These are phyloP conservation scores for Thymelicus acteon DNA, from an alignment of 2,888 invertebrate species.

Conservation along the genomic window DNA sequence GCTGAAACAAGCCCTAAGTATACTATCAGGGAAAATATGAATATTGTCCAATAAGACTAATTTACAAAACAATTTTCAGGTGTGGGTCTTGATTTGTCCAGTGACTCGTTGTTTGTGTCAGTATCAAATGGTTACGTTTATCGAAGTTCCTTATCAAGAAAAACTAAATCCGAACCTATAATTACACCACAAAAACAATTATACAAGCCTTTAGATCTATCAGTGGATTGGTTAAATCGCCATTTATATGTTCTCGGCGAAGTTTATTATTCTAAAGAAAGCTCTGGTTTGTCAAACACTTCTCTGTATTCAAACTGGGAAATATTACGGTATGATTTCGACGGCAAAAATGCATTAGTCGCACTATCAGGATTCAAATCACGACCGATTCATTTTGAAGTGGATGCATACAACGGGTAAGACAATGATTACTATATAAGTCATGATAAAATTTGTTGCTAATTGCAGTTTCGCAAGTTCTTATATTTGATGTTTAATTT, in stretches of 20 bases:
- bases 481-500: slow-evolving; percentile 38
- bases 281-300: slow-evolving; percentile 54
- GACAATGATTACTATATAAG: slow-evolving; percentile 43
- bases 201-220: slow-evolving; percentile 88
- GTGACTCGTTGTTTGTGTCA: slow-evolving; percentile 90
- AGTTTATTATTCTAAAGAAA: slow-evolving; percentile 79
- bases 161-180: slow-evolving; percentile 75
- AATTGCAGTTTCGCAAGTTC: neutral
- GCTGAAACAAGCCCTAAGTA: too few species aligned
- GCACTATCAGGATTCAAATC: slow-evolving; percentile 89
- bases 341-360: slow-evolving; percentile 88
- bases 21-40: neutral
- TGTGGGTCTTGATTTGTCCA: slow-evolving; percentile 90
- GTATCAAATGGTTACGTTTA: slow-evolving; percentile 89
- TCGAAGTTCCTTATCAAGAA: slow-evolving; percentile 78
- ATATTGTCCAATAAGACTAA: neutral
- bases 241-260: slow-evolving; percentile 93
- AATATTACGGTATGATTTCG: slow-evolving; percentile 90
- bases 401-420: slow-evolving; percentile 96
- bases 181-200: slow-evolving; percentile 84
- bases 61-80: slow-evolving; percentile 77
- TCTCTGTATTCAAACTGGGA: slow-evolving; percentile 85
- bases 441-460: neutral
- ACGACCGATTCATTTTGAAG: slow-evolving; percentile 92
- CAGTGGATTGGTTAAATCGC: slow-evolving; percentile 95